Percentiles rank a stretch among this genome's conserved stretches.
These are phyloP conservation scores for Lycorma delicatula DNA, from an alignment of 1,140 invertebrate genomes.

Conservation along the genomic window DNA sequence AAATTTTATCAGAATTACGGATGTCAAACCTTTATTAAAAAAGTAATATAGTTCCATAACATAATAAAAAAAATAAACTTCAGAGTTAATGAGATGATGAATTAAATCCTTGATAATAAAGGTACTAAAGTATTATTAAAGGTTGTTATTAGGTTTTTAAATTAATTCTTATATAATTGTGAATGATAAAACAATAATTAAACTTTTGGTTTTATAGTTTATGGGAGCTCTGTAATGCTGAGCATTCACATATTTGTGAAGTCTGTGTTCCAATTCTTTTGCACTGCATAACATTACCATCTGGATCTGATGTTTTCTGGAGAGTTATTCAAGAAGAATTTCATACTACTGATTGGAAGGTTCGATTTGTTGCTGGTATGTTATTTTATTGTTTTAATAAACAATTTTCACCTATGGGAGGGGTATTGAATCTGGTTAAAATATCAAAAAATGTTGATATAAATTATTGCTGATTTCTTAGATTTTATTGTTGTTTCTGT, in stretches of 20 bases:
- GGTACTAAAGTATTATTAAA: background rate
- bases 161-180: background rate
- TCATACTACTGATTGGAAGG: slow-evolving; percentile 79
- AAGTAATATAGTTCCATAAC: no score
- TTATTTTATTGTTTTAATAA: background rate
- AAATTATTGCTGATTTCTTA: no score
- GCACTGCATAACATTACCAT: slow-evolving; percentile 87
- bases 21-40: no score
- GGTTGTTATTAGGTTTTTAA: background rate
- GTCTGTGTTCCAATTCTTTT: slow-evolving; percentile 82
- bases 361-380: slow-evolving; percentile 77
- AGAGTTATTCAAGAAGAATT: slow-evolving; percentile 88
- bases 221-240: slow-evolving; percentile 87
- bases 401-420: no score
- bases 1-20: no score
- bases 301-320: slow-evolving; percentile 92
- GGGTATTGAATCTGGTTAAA: no score
- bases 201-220: slow-evolving; percentile 56
- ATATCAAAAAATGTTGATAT: no score
- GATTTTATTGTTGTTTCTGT: no score
- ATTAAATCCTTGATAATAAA: background rate
- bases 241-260: slow-evolving; percentile 87
- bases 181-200: background rate
- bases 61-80: no score
- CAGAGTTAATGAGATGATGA: background rate